Conservation (phyloP, 2,888 invertebrate genomes). For the Stictocephala bisonia region DNA sequence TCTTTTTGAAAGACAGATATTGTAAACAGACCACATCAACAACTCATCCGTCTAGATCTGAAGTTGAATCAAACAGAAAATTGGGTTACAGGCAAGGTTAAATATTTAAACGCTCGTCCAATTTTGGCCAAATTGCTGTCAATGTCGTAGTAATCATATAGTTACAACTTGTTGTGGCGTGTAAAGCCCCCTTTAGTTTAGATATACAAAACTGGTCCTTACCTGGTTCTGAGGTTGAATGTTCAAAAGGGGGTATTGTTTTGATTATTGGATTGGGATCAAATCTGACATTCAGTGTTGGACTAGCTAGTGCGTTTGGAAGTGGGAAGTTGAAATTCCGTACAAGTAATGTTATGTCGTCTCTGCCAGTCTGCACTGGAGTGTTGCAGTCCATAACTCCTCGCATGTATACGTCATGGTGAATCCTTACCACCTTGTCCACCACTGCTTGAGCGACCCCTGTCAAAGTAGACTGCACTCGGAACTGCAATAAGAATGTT, state of each 20-base stretch:
- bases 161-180: no score
- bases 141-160: no score
- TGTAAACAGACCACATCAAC: no score
- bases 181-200: no score
- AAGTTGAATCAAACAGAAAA: not conserved
- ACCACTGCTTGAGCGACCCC: conserved; percentile 89
- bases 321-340: conserved; percentile 87
- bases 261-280: conserved; percentile 43
- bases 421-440: conserved; percentile 84
- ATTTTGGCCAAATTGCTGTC: no score
- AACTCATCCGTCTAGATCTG: no score
- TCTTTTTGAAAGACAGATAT: no score
- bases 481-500: conserved; percentile 71
- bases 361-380: conserved; percentile 72
- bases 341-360: conserved; percentile 87
- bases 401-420: conserved; percentile 80
- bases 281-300: conserved; percentile 55
- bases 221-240: conserved; percentile 49
- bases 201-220: conserved; percentile 35
- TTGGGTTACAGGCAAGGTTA: not conserved
- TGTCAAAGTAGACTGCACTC: conserved; percentile 80
- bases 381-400: conserved; percentile 61
- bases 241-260: conserved; percentile 24
- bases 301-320: conserved; percentile 69
- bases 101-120: no score